These are phyloP conservation scores for Acanthisitta chloris DNA, from an alignment of 2,113 vertebrate species.

Conservation along the genomic window DNA sequence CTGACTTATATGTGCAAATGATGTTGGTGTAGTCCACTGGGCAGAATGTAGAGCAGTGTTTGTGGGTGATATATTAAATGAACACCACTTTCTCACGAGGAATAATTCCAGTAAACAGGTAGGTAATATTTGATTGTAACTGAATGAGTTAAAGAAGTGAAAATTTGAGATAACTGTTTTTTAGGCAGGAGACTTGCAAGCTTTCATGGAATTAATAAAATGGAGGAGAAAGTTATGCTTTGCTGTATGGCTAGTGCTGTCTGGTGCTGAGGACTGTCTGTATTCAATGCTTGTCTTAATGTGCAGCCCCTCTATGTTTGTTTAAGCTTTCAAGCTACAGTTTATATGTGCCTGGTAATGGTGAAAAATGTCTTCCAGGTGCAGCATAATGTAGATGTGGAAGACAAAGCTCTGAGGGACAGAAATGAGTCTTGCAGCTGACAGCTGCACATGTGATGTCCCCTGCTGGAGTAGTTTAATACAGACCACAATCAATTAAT, in stretches of 20 bases:
- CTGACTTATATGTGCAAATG: neutral
- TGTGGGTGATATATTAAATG: neutral
- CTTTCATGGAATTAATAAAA: neutral
- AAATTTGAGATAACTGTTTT: neutral
- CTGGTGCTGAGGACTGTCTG: neutral
- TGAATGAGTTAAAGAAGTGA: neutral
- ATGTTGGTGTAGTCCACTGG: neutral
- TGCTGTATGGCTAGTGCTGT: neutral
- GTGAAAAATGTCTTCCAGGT: slow-evolving; percentile 58
- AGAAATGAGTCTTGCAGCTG: slow-evolving; percentile 23
- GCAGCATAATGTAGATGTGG: neutral
- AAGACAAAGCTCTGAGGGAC: slow-evolving; percentile 14
- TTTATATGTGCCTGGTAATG: slow-evolving; percentile 19
- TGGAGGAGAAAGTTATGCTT: neutral
- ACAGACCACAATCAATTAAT: slow-evolving; percentile 40
- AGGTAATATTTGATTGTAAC: neutral
- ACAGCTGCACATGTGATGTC: slow-evolving; percentile 38
- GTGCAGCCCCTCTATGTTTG: slow-evolving; percentile 12
- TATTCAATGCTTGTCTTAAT: neutral
- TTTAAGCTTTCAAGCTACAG: slow-evolving; percentile 15
- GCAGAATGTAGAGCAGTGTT: neutral
- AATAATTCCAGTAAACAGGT: neutral
- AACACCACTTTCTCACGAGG: neutral
- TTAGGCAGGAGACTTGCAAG: neutral
- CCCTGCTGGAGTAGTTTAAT: slow-evolving; percentile 28